phyloP scores from a whole-genome alignment of 2,113 vertebrate genomes.

The Chamaea fasciata region DNA sequence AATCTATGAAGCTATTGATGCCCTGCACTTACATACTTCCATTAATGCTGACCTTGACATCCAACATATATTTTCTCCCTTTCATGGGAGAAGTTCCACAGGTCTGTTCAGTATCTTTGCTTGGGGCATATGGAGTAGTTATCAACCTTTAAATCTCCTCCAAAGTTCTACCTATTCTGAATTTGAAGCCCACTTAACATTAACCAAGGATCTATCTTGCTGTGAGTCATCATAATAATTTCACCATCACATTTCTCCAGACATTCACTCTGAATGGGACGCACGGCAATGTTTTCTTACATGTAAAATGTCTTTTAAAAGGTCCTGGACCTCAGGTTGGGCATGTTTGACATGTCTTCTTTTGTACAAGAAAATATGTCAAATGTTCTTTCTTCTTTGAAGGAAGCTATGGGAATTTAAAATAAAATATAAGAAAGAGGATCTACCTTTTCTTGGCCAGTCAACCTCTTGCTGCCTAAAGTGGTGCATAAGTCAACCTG shows the following conservation, averaged over 20 bases:
- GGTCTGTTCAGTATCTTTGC: background rate
- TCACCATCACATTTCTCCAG: background rate
- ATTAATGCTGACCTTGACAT: conserved; percentile 26
- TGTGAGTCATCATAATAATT: background rate
- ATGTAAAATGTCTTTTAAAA: background rate
- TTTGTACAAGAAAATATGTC: background rate
- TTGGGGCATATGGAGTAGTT: background rate
- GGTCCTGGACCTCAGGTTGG: background rate
- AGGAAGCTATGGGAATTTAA: background rate
- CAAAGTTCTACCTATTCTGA: background rate
- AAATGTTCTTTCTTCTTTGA: background rate
- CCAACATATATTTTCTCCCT: background rate
- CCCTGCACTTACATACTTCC: background rate
- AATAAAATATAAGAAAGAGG: background rate
- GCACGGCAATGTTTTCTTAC: background rate
- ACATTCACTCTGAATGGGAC: background rate
- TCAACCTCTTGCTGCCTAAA: background rate
- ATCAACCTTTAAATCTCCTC: background rate
- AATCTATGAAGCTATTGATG: conserved; percentile 13
- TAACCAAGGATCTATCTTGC: background rate
- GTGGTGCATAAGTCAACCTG: background rate
- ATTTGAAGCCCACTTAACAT: background rate
- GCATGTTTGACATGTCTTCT: background rate
- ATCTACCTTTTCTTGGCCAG: background rate
- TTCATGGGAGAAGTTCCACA: background rate